Base-by-base conservation (phyloP, 2,888 invertebrate genomes). In the Crematogaster levior region DNA sequence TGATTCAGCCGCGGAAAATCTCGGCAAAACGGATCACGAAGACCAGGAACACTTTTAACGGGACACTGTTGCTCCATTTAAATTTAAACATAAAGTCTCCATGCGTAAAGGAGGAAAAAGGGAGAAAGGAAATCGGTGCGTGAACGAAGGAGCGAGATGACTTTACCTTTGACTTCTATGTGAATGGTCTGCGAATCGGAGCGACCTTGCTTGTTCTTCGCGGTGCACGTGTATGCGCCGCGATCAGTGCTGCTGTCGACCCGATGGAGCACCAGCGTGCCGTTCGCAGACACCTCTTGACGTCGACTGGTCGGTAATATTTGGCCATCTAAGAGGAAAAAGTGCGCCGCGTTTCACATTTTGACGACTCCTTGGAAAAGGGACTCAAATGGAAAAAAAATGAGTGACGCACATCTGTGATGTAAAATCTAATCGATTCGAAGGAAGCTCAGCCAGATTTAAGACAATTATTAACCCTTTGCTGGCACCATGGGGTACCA, bases 201-300 rank as follows among this genome's bases (percentile, higher is more conserved):
- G 92, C 97, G 97, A 84, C 97, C 96, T 93, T 98, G 98, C 87
- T 97, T 96, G 94, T 98, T 98, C 86, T 97, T 96, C 0, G 98
- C 98, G 91, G 97, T 97, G 94, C 98, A 99, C 66, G 97, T 98
- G 95, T 98, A 98, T 15, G 97, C 97, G 74, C 98, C 98, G 12
- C 97, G 97, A 94, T 98, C 98, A 91, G 97, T 97, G 66, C 96
- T 96, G 73, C 97, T 96, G 94, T 98, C 98, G 68, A 98, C 97
- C 93, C 97, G 97, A 93, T 97, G 97, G 82, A 99, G 97, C 81
- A 97, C 96, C 87, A 99, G 95, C 12, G 98, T 98, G 51, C 98
- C 98, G 93, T 98, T 98, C 40, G 97, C 96, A 91, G 97, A 98
- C 87, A 98, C 97, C 89, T 97, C 96, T 94, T 98, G 98, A 77